Conservation (phyloP, 2,797 vertebrate species). For the Manis javanica region DNA sequence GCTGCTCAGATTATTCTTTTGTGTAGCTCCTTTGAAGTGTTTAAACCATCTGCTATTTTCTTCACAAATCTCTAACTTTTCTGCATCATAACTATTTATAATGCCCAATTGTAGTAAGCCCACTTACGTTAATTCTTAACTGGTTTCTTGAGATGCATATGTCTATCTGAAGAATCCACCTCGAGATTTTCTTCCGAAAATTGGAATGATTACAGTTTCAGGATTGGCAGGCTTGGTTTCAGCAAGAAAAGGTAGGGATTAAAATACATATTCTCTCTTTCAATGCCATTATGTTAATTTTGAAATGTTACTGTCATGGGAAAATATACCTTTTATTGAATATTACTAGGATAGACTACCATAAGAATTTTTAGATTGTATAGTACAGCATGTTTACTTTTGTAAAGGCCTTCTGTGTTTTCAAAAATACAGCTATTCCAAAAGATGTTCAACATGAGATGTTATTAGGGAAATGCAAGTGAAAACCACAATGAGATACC, state of each 20-base stretch:
- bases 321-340: conserved; percentile 21
- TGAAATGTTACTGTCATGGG: conserved; percentile 4
- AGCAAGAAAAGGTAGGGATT: conserved; percentile 91
- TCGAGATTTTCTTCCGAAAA: conserved; percentile 92
- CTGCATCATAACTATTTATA: neutral
- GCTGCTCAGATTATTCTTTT: conserved; percentile 1
- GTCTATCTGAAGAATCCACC: conserved; percentile 94
- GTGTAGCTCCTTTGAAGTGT: neutral
- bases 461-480: conserved; percentile 12
- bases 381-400: neutral
- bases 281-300: neutral
- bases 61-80: conserved; percentile 27
- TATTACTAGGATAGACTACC: neutral
- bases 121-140: conserved; percentile 53
- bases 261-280: conserved; percentile 41
- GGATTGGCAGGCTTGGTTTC: conserved; percentile 92
- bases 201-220: conserved; percentile 90
- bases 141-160: conserved; percentile 89
- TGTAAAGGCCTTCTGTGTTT: conserved; percentile 13
- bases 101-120: neutral
- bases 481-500: neutral
- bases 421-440: conserved; percentile 25
- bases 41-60: conserved; percentile 20
- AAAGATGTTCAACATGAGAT: neutral
- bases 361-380: conserved; percentile 33